phyloP scores from a whole-genome alignment of 2,888 invertebrate species.

The Automeris io region DNA sequence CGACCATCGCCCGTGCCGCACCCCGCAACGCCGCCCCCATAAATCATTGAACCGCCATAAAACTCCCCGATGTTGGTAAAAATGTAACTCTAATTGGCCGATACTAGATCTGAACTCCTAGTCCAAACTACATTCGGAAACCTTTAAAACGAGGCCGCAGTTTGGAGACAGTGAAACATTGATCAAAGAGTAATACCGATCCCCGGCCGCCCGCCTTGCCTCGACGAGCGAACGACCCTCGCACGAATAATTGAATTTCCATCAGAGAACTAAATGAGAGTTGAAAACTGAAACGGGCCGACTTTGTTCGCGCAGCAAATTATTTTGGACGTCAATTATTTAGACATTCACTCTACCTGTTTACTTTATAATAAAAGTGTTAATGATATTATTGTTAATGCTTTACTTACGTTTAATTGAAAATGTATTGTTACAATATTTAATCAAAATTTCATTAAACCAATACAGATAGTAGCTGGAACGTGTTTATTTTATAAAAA shows the following conservation, averaged over 20 bases:
- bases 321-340: slow-evolving; percentile 71
- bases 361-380: slow-evolving; percentile 27
- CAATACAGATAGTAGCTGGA: too few species aligned
- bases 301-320: slow-evolving; percentile 71
- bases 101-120: slow-evolving; percentile 63
- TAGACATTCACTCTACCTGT: slow-evolving; percentile 54
- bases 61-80: slow-evolving; percentile 74
- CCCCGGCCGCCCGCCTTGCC: slow-evolving; percentile 44
- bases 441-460: too few species aligned
- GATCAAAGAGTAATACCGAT: slow-evolving; percentile 61
- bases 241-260: slow-evolving; percentile 75
- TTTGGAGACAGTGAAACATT: slow-evolving; percentile 61
- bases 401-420: background rate
- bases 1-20: slow-evolving; percentile 47
- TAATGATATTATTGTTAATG: slow-evolving; percentile 18
- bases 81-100: slow-evolving; percentile 74
- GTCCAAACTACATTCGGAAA: slow-evolving; percentile 49
- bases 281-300: slow-evolving; percentile 70
- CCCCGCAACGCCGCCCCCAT: slow-evolving; percentile 71
- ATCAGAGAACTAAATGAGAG: slow-evolving; percentile 73
- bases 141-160: slow-evolving; percentile 39
- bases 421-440: slow-evolving; percentile 10
- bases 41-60: slow-evolving; percentile 76
- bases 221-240: slow-evolving; percentile 46
- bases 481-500: too few species aligned